These are phyloP conservation scores for Netelia fuscicornis DNA, from an alignment of 2,888 invertebrate genomes.

Conservation along the genomic window DNA sequence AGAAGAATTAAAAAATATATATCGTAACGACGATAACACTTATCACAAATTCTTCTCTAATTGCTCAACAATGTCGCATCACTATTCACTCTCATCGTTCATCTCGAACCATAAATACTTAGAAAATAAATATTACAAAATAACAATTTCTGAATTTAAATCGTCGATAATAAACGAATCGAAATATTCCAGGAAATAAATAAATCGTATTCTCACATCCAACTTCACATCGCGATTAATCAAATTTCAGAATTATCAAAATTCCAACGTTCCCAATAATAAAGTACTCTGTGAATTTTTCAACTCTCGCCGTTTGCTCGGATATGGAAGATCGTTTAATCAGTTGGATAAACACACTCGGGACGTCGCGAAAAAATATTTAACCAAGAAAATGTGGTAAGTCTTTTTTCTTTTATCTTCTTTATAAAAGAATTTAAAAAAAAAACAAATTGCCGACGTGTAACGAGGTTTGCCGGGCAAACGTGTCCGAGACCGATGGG, in stretches of 20 bases:
- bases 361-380: not conserved
- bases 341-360: not conserved
- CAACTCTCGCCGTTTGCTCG: not conserved
- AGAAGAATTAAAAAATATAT: slow-evolving; percentile 10
- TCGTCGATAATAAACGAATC: not conserved
- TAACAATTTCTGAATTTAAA: not conserved
- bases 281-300: no score
- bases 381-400: not conserved
- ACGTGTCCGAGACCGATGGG: slow-evolving; percentile 34
- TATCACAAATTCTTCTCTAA: slow-evolving; percentile 19
- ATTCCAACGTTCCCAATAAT: no score
- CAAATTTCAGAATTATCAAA: no score
- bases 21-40: slow-evolving; percentile 9
- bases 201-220: no score
- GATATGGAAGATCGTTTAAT: not conserved
- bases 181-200: not conserved
- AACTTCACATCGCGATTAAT: no score
- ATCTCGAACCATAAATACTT: not conserved
- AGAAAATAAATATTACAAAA: no score
- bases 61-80: not conserved
- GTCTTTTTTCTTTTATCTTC: not conserved
- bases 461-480: slow-evolving; percentile 12
- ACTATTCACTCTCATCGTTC: not conserved
- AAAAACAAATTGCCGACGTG: not conserved
- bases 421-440: not conserved